These are phyloP conservation scores for Acinonyx jubatus DNA, from an alignment of 2,113 vertebrate species.

Conservation along the genomic window DNA sequence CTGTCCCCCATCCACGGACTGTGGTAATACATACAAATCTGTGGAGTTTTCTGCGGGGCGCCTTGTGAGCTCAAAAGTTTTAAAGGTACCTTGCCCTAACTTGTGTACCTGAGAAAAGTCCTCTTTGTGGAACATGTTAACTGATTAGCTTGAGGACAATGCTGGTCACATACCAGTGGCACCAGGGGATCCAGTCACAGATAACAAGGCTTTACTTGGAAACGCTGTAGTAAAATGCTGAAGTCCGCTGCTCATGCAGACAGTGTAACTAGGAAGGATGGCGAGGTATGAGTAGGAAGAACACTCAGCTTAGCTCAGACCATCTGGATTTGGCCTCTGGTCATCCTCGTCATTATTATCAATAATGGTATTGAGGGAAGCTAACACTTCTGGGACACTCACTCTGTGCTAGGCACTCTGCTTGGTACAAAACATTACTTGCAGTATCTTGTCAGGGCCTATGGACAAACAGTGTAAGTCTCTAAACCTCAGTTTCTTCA, in stretches of 20 bases:
- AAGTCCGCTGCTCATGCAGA: not conserved
- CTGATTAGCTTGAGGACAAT: not conserved
- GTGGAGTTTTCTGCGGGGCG: not conserved
- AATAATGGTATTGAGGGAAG: accelerated
- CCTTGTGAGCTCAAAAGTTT: not conserved
- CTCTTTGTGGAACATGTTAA: not conserved
- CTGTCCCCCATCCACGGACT: not conserved
- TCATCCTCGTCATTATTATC: not conserved
- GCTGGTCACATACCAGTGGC: not conserved
- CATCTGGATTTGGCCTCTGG: not conserved
- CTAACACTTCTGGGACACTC: not conserved
- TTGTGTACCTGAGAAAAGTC: not conserved
- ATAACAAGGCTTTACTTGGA: not conserved
- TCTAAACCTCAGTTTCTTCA: not conserved
- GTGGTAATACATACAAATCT: not conserved
- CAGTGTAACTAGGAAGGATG: too few species aligned
- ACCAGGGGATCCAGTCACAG: not conserved
- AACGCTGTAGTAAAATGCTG: not conserved
- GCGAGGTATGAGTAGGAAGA: not conserved
- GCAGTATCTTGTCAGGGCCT: too few species aligned
- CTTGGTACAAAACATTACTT: not conserved
- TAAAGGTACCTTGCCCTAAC: not conserved
- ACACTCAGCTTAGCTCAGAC: not conserved
- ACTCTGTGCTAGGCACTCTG: not conserved
- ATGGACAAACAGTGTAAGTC: not conserved